Percentiles rank a stretch among this genome's conserved stretches.
phyloP scores from a whole-genome alignment of 2,888 invertebrate genomes.

The Amblyjoppa fuscipennis region DNA sequence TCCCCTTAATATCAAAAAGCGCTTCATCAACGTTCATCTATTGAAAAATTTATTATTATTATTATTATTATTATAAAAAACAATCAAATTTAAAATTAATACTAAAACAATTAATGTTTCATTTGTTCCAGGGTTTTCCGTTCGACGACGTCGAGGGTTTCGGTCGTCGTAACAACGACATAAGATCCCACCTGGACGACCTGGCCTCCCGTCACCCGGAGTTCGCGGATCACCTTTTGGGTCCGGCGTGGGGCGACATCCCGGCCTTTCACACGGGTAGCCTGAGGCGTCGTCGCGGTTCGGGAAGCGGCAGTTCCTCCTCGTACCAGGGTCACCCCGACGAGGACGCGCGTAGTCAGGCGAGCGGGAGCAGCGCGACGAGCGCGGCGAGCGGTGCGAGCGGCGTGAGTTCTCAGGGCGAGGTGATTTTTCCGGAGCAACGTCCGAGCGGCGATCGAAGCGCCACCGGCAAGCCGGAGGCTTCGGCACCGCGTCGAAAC shows the following conservation, averaged over 20 bases:
- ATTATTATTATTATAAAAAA: background rate
- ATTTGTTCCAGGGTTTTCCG: conserved; percentile 87
- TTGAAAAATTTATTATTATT: no score
- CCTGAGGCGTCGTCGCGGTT: conserved; percentile 76
- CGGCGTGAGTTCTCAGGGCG: conserved; percentile 81
- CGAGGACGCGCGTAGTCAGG: conserved; percentile 82
- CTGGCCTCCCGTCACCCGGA: conserved; percentile 91
- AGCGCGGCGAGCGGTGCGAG: conserved; percentile 80
- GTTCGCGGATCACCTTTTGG: conserved; percentile 89
- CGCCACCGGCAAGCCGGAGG: conserved; percentile 43
- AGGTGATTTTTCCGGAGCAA: conserved; percentile 55
- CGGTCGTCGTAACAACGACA: conserved; percentile 85
- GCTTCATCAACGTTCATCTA: no score
- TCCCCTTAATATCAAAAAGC: no score
- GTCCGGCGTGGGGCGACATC: conserved; percentile 81
- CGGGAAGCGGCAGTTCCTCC: conserved; percentile 69
- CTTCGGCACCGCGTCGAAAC: conserved; percentile 73
- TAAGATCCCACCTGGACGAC: conserved; percentile 88
- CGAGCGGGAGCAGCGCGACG: conserved; percentile 81
- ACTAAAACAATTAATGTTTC: background rate
- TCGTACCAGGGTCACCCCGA: conserved; percentile 78
- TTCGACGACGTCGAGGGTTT: conserved; percentile 88
- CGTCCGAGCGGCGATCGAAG: conserved; percentile 35
- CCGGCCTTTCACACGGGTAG: conserved; percentile 77
- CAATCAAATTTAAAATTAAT: background rate